Evolutionary conservation across 2,888 invertebrate species (phyloP), one percentile per base, ranked within the genome.

Genomic region (Hydrotaea diabolus): DNA sequence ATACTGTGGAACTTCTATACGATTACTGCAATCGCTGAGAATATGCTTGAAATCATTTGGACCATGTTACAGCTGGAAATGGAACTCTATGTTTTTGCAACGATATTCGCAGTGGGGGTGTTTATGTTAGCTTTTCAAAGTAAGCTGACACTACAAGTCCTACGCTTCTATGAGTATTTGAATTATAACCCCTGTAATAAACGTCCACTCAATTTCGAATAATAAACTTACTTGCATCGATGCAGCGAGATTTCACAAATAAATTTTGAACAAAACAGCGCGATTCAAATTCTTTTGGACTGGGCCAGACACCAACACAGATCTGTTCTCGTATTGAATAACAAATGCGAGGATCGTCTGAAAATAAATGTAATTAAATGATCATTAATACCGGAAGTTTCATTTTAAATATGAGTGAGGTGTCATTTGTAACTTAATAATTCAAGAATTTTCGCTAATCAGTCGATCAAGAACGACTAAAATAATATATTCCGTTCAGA

Each of bases 321-420:
- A 99, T 97, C 90, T 98, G 96, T 92, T 99, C 99, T 11, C 99
- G 95, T 62, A 99, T 96, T 0, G 97, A 96, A 91, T 98, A 99
- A 81, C 97, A 96, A 93, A 99, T 94, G 87, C 95, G 94, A 4
- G 93, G 93, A 86, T 96, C 96, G 89, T 96, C 97, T 95, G 81
- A 31, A 82, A 86, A 76, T 64, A 15, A 19, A 36, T n/a, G n/a
- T 31, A 4, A 31, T 31, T 31, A 31, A 31, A 31, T 31, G 2
- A 4, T 31, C 2, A 31, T 31, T 2, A 31, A 31, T 31, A 31
- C 2, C 31, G 31, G 31, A 2, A 7, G 31, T n/a, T n/a, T n/a
- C n/a, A n/a, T n/a, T n/a, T n/a, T n/a, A n/a, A 59, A 73, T 53
- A 39, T 21, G 31, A 11, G 31, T 43, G 9, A 75, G n/a, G 31